Conservation (phyloP, 2,888 invertebrate species). For the Lymantria dispar region DNA sequence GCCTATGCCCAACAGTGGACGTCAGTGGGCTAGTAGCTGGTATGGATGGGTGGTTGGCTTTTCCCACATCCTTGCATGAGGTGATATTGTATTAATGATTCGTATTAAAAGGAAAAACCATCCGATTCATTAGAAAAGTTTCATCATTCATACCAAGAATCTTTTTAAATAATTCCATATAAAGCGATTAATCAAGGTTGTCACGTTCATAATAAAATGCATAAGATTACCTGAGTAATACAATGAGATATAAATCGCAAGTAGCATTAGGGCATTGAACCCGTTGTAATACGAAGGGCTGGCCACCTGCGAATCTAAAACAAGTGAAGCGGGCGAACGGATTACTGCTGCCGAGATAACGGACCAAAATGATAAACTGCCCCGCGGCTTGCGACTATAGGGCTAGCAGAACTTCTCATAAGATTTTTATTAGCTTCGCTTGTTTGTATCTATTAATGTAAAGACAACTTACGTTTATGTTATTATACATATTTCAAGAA, state of each 20-base stretch:
- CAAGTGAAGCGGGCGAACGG: conserved; percentile 51
- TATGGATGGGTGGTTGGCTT: no score
- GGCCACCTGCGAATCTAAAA: conserved; percentile 47
- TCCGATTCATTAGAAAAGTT: no score
- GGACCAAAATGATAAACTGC: conserved; percentile 60
- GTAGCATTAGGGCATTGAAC: conserved; percentile 25
- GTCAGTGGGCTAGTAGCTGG: no score
- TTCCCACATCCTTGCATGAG: no score
- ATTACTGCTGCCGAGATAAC: conserved; percentile 54
- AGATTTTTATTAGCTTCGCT: no score
- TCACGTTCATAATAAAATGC: background rate
- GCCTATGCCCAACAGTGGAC: no score
- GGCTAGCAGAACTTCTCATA: conserved; percentile 9
- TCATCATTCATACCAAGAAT: no score
- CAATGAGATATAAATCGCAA: conserved; percentile 17
- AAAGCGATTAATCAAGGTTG: background rate
- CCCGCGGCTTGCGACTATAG: conserved; percentile 25
- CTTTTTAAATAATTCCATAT: background rate
- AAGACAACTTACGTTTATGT: no score
- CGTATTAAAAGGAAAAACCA: no score
- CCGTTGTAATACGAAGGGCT: conserved; percentile 36
- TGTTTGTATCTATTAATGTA: no score
- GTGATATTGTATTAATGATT: no score
- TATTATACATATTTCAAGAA: no score
- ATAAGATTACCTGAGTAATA: background rate